Evolutionary conservation across 2,797 vertebrate genomes (phyloP).

Genomic region (Streptopelia turtur): DNA sequence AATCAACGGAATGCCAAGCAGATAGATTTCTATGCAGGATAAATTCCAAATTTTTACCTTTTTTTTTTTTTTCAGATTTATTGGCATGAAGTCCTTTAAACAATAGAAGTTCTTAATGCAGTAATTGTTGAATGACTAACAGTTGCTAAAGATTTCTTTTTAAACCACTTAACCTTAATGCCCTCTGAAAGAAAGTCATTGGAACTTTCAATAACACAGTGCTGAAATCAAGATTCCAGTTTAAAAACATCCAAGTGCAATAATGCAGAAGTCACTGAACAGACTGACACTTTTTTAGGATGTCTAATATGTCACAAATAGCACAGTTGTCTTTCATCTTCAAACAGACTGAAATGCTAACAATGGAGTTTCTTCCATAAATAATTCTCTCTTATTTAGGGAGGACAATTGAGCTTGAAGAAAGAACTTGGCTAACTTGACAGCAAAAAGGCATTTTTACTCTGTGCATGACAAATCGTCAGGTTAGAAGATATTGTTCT

Average conservation of each 20-base stretch:
- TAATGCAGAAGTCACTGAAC: neutral
- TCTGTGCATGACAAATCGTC: neutral
- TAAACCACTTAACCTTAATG: neutral
- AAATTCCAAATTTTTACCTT: neutral
- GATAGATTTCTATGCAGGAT: neutral
- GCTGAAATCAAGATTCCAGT: neutral
- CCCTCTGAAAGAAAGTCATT: neutral
- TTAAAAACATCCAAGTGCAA: neutral
- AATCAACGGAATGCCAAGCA: neutral
- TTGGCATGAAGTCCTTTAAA: neutral
- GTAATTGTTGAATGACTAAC: neutral
- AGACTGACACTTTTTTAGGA: conserved; percentile 9
- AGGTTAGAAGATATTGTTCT: neutral
- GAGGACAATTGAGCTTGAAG: conserved; percentile 25
- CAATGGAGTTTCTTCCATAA: conserved; percentile 24
- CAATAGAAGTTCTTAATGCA: neutral
- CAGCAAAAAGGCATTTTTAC: conserved; percentile 19
- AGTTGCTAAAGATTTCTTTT: neutral
- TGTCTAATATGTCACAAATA: conserved; percentile 6
- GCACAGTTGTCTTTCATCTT: conserved; percentile 9
- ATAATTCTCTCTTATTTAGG: conserved; percentile 54
- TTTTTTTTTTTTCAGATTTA: neutral
- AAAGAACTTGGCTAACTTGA: conserved; percentile 35
- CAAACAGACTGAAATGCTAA: conserved; percentile 18
- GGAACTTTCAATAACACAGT: neutral